Conservation (phyloP, 1,140 invertebrate species). For the Paraescarpia echinospica region DNA sequence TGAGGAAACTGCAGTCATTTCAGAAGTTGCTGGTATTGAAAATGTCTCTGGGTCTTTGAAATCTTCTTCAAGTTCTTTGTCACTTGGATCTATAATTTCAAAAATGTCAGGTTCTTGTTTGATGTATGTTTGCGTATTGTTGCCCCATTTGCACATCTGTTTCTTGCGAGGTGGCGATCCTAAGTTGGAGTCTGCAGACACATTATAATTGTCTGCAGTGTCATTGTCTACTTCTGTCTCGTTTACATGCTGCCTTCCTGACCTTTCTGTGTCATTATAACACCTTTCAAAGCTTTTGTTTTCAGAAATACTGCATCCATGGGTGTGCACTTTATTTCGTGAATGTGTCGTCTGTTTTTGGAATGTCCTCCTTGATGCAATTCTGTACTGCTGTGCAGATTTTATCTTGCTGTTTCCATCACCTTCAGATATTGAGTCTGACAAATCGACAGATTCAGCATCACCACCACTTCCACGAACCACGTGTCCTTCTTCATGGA, state of each 20-base stretch:
- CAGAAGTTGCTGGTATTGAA: not conserved
- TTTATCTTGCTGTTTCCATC: not conserved
- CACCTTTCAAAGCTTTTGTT: not conserved
- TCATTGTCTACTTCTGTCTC: not conserved
- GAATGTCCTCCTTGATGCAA: not conserved
- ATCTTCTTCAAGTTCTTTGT: not conserved
- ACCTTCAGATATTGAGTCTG: not conserved
- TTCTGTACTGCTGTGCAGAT: not conserved
- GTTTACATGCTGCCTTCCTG: not conserved
- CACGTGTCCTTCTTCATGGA: not conserved
- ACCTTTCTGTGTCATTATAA: not conserved
- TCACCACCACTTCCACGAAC: not conserved
- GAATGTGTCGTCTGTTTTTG: not conserved
- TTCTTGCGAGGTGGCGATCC: not conserved
- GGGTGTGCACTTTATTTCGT: not conserved
- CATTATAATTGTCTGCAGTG: not conserved
- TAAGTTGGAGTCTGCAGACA: not conserved
- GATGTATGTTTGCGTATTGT: not conserved
- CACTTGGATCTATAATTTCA: not conserved
- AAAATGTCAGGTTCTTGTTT: constrained; percentile 6
- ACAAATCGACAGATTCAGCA: not conserved
- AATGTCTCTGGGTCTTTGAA: not conserved
- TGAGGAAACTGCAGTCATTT: not conserved
- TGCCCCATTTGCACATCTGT: not conserved
- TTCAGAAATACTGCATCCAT: not conserved